Evolutionary conservation across 2,113 vertebrate species (phyloP), one percentile per base, ranked within the genome.

Genomic region (Cottus gobio): DNA sequence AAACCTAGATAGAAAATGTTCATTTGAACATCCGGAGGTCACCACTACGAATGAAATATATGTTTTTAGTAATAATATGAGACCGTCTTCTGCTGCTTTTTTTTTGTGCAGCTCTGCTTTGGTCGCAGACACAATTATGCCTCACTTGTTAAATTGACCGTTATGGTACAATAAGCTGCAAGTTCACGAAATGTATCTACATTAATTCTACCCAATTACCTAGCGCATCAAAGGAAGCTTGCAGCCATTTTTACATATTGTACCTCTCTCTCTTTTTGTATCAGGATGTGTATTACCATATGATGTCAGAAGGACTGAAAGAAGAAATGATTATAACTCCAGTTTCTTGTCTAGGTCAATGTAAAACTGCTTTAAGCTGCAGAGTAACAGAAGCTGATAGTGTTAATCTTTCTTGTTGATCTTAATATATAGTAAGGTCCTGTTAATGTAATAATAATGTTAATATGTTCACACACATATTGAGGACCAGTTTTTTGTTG

Each of bases 131-230:
- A 57, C 67, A 79, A 85, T 82, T 86, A 77, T 42, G 71, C 54
- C 62, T 66, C 11, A 75, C 80, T 83, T 83, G 81, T 85, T 87
- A 85, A 91, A 86, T 87, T 75, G 83, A 80, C 78, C 30, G 60
- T 89, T 86, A 84, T 74, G 75, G 54, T 68, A 57, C 22, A 31
- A 85, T 78, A 77, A 75, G 70, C 42, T 80, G 76, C 70, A 67
- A 82, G 76, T 77, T 90, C 66, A 80, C 62, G 57, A 34, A 68
- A 84, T 77, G 62, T 77, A 77, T 89, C 82, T 67, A 36, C 74
- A 89, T 90, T 83, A 83, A 84, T 90, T 82, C 66, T 73, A 73
- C 76, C 74, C 69, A 89, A 86, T 90, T 87, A 82, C 69, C 71
- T 80, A 46, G 6, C 26, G 70, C 44, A 80, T 83, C 36, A 92